Evolutionary conservation across 2,888 invertebrate genomes (phyloP), one percentile per base, ranked within the genome.

Genomic region (Cantharis rustica): DNA sequence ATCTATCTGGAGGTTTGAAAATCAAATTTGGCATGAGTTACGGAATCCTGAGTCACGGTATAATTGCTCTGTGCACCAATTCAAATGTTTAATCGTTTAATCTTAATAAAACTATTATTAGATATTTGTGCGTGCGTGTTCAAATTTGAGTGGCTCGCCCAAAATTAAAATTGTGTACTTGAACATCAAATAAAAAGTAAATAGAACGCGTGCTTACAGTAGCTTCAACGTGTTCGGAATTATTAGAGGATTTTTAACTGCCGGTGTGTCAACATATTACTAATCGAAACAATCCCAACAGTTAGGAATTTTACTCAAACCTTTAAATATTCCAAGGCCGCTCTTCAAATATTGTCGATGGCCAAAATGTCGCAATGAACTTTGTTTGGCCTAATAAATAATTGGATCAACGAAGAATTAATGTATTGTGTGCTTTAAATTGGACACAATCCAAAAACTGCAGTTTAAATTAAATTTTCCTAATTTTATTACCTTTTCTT

Each of bases 281-380:
- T 78, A 78, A 78, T 78, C 75, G 75, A 76, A 75, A 73, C 75
- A 78, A 75, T 78, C 75, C 66, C 27, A 68, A 78, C 78, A 78
- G 78, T 78, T 78, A 78, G 75, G 78, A 76, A 78, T 78, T 78
- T 78, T 68, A 69, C 71, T 61, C 13, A 69, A 69, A 78, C 76
- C 74, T 64, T 70, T 47, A 78, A 73, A 74, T 76, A 76, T 78
- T 78, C 74, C 78, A 76, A 78, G 74, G 78, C 64, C 74, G 69
- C 47, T 31, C 68, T 75, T 76, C 73, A 66, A 76, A 66, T 62
- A 71, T 47, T n/a, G 13, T 31, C 13, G 11, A 31, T 31, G 31
- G 31, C 13, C 31, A 31, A 31, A 31, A 31, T 31, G 31, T 31
- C 11, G 13, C 47, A n/a, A 47, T 31, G 9, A n/a, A 47, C 47